These are phyloP conservation scores for Gobionotothen gibberifrons DNA, from an alignment of 2,797 vertebrate genomes.

Conservation along the genomic window DNA sequence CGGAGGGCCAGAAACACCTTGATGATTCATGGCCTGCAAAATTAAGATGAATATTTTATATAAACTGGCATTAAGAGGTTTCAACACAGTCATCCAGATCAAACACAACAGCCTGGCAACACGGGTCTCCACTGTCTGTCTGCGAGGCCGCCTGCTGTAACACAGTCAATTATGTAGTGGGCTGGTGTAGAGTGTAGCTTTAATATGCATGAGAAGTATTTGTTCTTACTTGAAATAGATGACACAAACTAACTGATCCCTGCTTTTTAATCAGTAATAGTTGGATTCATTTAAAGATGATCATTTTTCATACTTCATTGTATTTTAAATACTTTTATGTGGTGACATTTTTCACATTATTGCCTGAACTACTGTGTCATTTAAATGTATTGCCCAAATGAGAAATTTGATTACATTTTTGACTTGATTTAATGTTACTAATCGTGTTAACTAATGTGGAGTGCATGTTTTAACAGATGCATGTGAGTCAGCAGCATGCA, in stretches of 20 bases:
- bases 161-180: slow-evolving; percentile 41
- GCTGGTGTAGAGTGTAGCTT: slow-evolving; percentile 32
- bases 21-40: slow-evolving; percentile 81
- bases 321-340: slow-evolving; percentile 8
- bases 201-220: slow-evolving; percentile 52
- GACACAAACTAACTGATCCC: slow-evolving; percentile 30
- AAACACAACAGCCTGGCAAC: slow-evolving; percentile 63
- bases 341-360: slow-evolving; percentile 18
- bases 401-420: slow-evolving; percentile 64
- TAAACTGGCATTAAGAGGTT: slow-evolving; percentile 67
- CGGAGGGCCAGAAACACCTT: slow-evolving; percentile 80
- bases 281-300: slow-evolving; percentile 28
- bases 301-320: slow-evolving; percentile 20
- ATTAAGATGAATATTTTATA: slow-evolving; percentile 84
- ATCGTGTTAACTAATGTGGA: slow-evolving; percentile 71
- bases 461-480: slow-evolving; percentile 50
- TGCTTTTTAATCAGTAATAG: slow-evolving; percentile 44
- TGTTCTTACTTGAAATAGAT: slow-evolving; percentile 54
- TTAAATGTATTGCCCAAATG: slow-evolving; percentile 59
- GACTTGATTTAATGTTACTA: slow-evolving; percentile 66
- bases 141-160: slow-evolving; percentile 45
- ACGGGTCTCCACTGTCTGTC: slow-evolving; percentile 40
- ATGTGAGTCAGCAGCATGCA: slow-evolving; percentile 7
- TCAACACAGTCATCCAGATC: slow-evolving; percentile 66
- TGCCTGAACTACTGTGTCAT: slow-evolving; percentile 45